Percentiles rank a stretch among this genome's conserved stretches.
phyloP scores from a whole-genome alignment of 2,888 invertebrate genomes.

The Petrolisthes manimaculis region DNA sequence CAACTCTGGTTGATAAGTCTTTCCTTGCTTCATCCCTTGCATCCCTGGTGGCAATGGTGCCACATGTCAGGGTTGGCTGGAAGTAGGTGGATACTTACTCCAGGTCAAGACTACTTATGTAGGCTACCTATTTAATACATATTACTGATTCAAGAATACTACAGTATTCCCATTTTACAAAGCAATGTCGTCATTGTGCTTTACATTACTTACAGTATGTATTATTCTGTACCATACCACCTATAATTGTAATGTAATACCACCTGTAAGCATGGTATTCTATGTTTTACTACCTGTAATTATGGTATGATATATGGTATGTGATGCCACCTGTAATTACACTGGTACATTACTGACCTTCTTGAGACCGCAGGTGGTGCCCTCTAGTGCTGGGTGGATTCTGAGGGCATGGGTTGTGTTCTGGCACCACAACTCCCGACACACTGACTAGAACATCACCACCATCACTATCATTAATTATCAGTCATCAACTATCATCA shows the following conservation, averaged over 20 bases:
- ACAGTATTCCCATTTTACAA: too few species aligned
- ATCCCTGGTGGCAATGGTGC: too few species aligned
- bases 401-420: slow-evolving; percentile 69
- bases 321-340: background rate
- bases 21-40: too few species aligned
- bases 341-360: slow-evolving; percentile 41
- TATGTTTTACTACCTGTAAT: background rate
- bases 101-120: too few species aligned
- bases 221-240: background rate
- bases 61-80: too few species aligned
- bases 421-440: slow-evolving; percentile 69
- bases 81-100: too few species aligned
- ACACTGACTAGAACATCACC: slow-evolving; percentile 68
- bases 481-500: background rate
- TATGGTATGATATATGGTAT: background rate
- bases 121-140: too few species aligned
- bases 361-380: slow-evolving; percentile 68
- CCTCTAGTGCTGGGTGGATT: slow-evolving; percentile 70
- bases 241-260: background rate
- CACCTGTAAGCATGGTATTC: too few species aligned
- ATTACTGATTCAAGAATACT: too few species aligned
- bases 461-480: background rate
- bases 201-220: background rate
- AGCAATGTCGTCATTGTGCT: too few species aligned
- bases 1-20: too few species aligned